Evolutionary conservation across 2,797 vertebrate species (phyloP).

Genomic region (Lepus townsendii): DNA sequence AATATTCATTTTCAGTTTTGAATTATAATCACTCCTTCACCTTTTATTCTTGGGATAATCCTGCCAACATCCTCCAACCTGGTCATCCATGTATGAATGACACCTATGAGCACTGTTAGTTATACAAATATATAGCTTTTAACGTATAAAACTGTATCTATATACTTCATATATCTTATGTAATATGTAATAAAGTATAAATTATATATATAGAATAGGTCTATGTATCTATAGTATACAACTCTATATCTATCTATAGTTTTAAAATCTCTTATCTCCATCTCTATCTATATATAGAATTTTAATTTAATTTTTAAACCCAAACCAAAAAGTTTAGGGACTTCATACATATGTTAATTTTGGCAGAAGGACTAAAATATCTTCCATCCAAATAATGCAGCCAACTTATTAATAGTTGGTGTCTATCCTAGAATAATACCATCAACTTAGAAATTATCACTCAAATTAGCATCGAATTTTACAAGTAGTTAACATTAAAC

Average conservation of each 20-base stretch:
- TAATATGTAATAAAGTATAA: background rate
- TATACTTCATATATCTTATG: background rate
- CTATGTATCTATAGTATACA: background rate
- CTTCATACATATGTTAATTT: conserved; percentile 38
- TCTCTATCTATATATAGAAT: background rate
- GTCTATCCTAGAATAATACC: conserved; percentile 19
- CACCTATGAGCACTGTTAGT: background rate
- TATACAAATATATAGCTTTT: background rate
- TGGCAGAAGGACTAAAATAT: conserved; percentile 28
- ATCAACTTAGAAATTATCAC: conserved; percentile 19
- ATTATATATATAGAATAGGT: background rate
- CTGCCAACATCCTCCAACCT: background rate
- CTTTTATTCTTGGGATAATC: background rate
- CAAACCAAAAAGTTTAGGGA: background rate
- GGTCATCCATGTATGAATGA: background rate
- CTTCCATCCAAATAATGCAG: conserved; percentile 13
- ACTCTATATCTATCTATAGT: background rate
- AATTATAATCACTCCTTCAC: background rate
- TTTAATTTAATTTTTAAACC: conserved; percentile 42
- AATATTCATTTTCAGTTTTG: background rate
- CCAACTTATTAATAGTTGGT: conserved; percentile 13
- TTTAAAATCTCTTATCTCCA: background rate
- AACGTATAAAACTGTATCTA: background rate
- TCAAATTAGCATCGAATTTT: conserved; percentile 47
- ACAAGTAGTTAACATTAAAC: background rate